Percentiles rank a stretch among this genome's conserved stretches.
These are phyloP conservation scores for Drosophila subsilvestris DNA, from an alignment of 2,888 invertebrate genomes.

Conservation along the genomic window DNA sequence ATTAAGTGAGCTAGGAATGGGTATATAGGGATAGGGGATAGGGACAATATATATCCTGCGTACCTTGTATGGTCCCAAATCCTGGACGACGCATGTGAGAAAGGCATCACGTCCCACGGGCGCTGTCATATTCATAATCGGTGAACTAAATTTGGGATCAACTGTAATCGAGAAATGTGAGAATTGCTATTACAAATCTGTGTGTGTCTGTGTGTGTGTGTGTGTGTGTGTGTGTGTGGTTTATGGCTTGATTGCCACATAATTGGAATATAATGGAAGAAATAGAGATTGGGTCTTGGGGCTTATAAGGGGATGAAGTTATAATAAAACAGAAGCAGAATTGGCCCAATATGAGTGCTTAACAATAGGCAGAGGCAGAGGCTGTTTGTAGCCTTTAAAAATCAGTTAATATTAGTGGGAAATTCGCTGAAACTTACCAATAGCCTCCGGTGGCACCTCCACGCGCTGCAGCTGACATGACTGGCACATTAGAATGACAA, in stretches of 20 bases:
- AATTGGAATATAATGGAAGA: conserved; percentile 32
- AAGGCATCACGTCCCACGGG: conserved; percentile 89
- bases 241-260: conserved; percentile 17
- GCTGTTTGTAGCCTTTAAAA: too few species aligned
- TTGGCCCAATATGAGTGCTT: too few species aligned
- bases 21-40: background rate
- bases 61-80: conserved; percentile 89
- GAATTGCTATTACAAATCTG: conserved; percentile 1
- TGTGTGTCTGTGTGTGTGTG: too few species aligned
- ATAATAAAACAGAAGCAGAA: too few species aligned
- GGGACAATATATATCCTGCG: conserved; percentile 37
- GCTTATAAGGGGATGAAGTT: conserved; percentile 1
- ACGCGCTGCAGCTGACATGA: conserved; percentile 73
- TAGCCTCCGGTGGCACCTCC: conserved; percentile 81
- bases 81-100: conserved; percentile 88
- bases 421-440: conserved; percentile 76
- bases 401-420: too few species aligned
- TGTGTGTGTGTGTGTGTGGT: too few species aligned
- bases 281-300: background rate
- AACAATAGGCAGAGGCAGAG: too few species aligned
- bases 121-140: conserved; percentile 88
- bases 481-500: conserved; percentile 79
- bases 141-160: conserved; percentile 88
- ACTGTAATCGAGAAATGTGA: conserved; percentile 84
- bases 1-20: conserved; percentile 10